phyloP scores from a whole-genome alignment of 2,888 invertebrate genomes.

The Sericinus montela region DNA sequence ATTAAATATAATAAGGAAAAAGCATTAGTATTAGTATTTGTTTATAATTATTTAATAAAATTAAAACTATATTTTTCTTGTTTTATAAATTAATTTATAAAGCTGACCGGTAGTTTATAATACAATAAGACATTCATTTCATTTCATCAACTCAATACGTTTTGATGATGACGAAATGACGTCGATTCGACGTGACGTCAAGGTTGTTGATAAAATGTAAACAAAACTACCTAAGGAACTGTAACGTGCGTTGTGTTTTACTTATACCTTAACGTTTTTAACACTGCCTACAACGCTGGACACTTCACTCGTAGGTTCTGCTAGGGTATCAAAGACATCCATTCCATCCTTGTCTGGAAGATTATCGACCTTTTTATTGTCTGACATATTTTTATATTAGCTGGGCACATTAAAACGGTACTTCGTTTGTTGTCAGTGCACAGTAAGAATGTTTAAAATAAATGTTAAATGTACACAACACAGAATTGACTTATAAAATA shows the following conservation, averaged over 20 bases:
- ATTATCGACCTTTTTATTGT: slow-evolving; percentile 61
- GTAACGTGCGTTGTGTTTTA: slow-evolving; percentile 24
- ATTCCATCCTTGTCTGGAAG: slow-evolving; percentile 52
- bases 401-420: slow-evolving; percentile 56
- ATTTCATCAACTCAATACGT: too few relatives aligned
- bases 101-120: too few relatives aligned
- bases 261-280: slow-evolving; percentile 58
- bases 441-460: slow-evolving; percentile 14
- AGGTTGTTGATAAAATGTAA: too few relatives aligned
- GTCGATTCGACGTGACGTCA: too few relatives aligned
- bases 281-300: slow-evolving; percentile 57
- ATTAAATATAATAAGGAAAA: too few relatives aligned
- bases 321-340: slow-evolving; percentile 50
- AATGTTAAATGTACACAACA: slow-evolving; percentile 19
- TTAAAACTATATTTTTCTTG: too few relatives aligned
- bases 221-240: not conserved
- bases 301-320: slow-evolving; percentile 50
- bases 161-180: too few relatives aligned
- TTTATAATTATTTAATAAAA: too few relatives aligned
- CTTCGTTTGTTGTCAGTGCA: slow-evolving; percentile 16
- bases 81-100: too few relatives aligned
- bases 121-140: too few relatives aligned
- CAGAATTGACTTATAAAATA: too few relatives aligned
- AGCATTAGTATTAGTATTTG: too few relatives aligned
- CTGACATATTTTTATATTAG: slow-evolving; percentile 60